Evolutionary conservation across 2,888 invertebrate genomes (phyloP).

Genomic region (Cylindroiulus punctatus): DNA sequence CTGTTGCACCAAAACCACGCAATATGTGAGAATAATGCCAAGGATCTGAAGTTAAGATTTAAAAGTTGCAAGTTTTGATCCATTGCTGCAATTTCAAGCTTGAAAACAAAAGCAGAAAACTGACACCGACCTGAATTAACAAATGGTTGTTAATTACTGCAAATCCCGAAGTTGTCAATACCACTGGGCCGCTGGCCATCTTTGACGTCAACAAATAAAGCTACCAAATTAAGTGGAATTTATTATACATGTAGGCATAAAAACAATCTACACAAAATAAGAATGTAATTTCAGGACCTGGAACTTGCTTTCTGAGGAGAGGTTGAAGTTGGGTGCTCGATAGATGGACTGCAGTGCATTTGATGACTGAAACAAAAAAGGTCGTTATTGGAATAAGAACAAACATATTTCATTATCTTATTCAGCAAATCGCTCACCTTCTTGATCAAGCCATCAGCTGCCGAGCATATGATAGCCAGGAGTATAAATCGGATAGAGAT

Average conservation of each 20-base stretch:
- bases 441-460: not conserved
- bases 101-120: not conserved
- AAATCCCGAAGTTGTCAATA: not conserved
- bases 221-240: not conserved
- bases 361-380: conserved; percentile 26
- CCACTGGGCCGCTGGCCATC: not conserved
- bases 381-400: no score
- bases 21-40: not conserved
- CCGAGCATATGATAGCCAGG: not conserved
- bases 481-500: not conserved
- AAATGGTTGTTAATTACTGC: not conserved
- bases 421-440: not conserved
- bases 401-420: no score
- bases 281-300: not conserved
- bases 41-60: not conserved
- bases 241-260: not conserved
- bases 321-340: not conserved
- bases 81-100: not conserved
- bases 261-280: not conserved
- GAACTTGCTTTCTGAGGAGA: conserved; percentile 11
- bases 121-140: not conserved
- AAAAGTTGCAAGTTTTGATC: not conserved
- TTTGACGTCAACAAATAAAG: conserved; percentile 21
- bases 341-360: not conserved
- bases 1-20: not conserved